Evolutionary conservation across 2,113 vertebrate genomes (phyloP), one percentile per base, ranked within the genome.

Genomic region (Syrrhaptes paradoxus): DNA sequence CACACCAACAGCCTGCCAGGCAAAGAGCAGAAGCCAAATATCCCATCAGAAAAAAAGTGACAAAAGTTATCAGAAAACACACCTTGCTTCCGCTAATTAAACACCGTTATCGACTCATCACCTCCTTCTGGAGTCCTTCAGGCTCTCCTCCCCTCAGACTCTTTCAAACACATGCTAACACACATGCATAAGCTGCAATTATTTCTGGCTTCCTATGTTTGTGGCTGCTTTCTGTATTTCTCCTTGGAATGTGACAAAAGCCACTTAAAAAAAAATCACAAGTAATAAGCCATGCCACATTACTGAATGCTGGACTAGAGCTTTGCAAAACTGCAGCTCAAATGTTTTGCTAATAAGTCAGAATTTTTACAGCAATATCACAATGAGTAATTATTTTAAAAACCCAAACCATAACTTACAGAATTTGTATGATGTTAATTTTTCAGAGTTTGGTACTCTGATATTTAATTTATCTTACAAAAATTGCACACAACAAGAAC

Each of bases 1-100:
- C 98, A 92, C 99, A 99, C 34, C 28, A 90, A 85, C 99, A 99
- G 66, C 98, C 99, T 99, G 81, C 48, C 46, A 86, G 11, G 32
- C 31, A 61, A 91, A 73, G 43, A 82, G 29, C 9, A 96, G 51
- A 85, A 68, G 26, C 7, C 87, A 73, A 25, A 57, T 7, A 78
- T 16, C n/a, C 43, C 62, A 15, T 26, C 58, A 94, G 59, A 26
- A n/a, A 71, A 48, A 38, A 57, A n/a, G 73, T 7, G 54, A 43
- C 18, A 45, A 13, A 63, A 59, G 17, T 46, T 72, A 85, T 13
- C 49, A 77, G 59, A 63, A 89, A 86, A 52, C 31, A 92, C 46
- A 66, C 11, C 16, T 59, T 0, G 0, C 36, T 84, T 88, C 82
- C 6, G 1, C 48, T 54, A 55, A 54, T 75, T 45, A 65, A 90